A percentile compares a stretch with the other conserved stretches of the same genome.
Conservation (phyloP, 2,113 vertebrate species). For the Actenoides lindsayi region DNA sequence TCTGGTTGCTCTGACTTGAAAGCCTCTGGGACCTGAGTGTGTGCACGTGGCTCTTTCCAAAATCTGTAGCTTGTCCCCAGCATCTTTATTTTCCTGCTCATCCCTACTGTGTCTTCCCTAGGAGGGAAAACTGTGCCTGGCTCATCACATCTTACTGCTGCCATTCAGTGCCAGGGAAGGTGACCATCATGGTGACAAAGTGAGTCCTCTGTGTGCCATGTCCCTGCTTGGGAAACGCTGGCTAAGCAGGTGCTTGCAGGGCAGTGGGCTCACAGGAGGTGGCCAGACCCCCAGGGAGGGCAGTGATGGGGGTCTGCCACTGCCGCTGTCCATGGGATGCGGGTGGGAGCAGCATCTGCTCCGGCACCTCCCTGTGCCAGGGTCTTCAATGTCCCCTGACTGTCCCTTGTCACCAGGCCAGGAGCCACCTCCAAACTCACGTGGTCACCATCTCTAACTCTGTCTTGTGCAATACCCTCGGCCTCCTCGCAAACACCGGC, state of each 20-base stretch:
- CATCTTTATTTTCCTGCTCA: not conserved
- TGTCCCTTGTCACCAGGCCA: not conserved
- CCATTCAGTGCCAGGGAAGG: not conserved
- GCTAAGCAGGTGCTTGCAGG: not conserved
- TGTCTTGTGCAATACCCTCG: not conserved
- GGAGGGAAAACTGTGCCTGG: not conserved
- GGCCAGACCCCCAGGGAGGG: not conserved
- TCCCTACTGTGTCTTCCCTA: accelerated
- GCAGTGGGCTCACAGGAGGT: not conserved
- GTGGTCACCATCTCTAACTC: not conserved
- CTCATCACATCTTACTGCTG: not conserved
- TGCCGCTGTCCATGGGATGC: not conserved
- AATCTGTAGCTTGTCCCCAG: not conserved
- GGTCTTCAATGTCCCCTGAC: not conserved
- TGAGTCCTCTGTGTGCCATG: not conserved
- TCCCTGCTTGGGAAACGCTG: not conserved
- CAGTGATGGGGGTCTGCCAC: accelerated
- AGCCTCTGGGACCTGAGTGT: accelerated
- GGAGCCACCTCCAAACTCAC: not conserved
- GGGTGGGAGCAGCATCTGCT: not conserved
- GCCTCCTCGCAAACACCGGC: accelerated
- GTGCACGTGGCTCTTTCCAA: not conserved
- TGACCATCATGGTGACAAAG: not conserved
- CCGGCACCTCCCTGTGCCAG: not conserved
- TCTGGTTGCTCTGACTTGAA: not conserved